phyloP scores from a whole-genome alignment of 2,888 invertebrate species.

The Cerastis leucographa region DNA sequence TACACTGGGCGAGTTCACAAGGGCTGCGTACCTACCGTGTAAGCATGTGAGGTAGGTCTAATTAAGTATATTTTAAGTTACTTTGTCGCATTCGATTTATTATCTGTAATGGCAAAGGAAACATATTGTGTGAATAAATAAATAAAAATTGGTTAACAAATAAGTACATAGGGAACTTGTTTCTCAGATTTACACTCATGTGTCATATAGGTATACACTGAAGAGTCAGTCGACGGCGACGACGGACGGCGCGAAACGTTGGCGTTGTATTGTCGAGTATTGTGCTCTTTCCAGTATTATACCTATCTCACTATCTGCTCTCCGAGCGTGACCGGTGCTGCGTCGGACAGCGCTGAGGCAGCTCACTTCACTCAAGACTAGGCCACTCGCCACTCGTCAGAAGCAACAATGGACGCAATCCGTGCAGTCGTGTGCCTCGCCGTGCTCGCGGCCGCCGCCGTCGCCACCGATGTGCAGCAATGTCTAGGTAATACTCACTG shows the following conservation, averaged over 20 bases:
- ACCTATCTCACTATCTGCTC: slow-evolving; percentile 22
- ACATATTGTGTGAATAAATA: too few relatives aligned
- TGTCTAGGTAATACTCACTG: slow-evolving; percentile 80
- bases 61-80: too few relatives aligned
- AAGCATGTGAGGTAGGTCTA: too few relatives aligned
- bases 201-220: slow-evolving; percentile 28
- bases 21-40: too few relatives aligned
- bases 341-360: slow-evolving; percentile 21
- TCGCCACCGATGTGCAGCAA: slow-evolving; percentile 81
- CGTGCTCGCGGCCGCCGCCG: slow-evolving; percentile 72
- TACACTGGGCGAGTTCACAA: too few relatives aligned
- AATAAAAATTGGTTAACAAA: slow-evolving; percentile 32
- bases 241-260: slow-evolving; percentile 16
- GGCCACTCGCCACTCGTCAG: slow-evolving; percentile 55
- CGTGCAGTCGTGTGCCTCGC: slow-evolving; percentile 78
- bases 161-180: slow-evolving; percentile 37
- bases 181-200: slow-evolving; percentile 30
- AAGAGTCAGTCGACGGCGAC: slow-evolving; percentile 26
- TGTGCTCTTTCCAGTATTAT: slow-evolving; percentile 24
- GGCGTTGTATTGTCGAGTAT: slow-evolving; percentile 19
- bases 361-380: slow-evolving; percentile 23
- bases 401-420: slow-evolving; percentile 78
- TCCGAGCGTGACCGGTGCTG: slow-evolving; percentile 40
- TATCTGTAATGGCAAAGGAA: too few relatives aligned
- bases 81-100: too few relatives aligned